Evolutionary conservation across 2,888 invertebrate genomes (phyloP).

Genomic region (Scaptomyza tumidula): DNA sequence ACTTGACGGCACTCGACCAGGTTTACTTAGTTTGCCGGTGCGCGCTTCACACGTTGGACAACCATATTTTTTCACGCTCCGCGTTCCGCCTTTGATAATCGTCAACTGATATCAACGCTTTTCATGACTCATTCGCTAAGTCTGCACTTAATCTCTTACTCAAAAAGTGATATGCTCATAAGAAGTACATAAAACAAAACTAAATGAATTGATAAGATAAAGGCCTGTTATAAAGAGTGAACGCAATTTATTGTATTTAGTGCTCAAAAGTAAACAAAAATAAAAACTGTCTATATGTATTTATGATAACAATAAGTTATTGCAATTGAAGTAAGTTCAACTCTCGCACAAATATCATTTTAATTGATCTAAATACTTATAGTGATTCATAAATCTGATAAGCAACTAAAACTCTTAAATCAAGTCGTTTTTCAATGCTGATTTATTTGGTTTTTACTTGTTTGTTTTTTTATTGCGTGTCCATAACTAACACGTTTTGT

Average conservation of each 20-base stretch:
- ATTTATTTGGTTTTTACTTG: slow-evolving; percentile 4
- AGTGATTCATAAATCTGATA: slow-evolving; percentile 44
- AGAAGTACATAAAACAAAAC: slow-evolving; percentile 15
- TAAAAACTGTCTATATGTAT: neutral
- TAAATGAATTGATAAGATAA: slow-evolving; percentile 48
- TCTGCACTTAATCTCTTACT: slow-evolving; percentile 27
- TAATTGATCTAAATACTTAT: neutral
- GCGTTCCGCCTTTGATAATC: slow-evolving; percentile 32
- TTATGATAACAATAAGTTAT: neutral
- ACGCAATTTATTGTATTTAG: neutral
- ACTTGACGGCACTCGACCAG: slow-evolving; percentile 35
- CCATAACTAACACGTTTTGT: slow-evolving; percentile 59
- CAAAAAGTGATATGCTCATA: slow-evolving; percentile 30
- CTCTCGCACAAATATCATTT: neutral
- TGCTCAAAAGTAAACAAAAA: slow-evolving; percentile 33
- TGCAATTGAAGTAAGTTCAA: slow-evolving; percentile 19
- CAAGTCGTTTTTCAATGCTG: slow-evolving; percentile 35
- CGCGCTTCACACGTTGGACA: slow-evolving; percentile 66
- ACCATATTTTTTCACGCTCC: slow-evolving; percentile 31
- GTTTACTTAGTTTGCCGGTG: slow-evolving; percentile 72
- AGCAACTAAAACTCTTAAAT: slow-evolving; percentile 19
- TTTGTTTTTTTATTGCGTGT: slow-evolving; percentile 30
- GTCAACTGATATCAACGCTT: slow-evolving; percentile 28
- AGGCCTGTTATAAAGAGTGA: neutral
- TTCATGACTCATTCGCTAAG: slow-evolving; percentile 39